Conservation (phyloP, 2,888 invertebrate genomes). For the Eupelmus urozonus region DNA sequence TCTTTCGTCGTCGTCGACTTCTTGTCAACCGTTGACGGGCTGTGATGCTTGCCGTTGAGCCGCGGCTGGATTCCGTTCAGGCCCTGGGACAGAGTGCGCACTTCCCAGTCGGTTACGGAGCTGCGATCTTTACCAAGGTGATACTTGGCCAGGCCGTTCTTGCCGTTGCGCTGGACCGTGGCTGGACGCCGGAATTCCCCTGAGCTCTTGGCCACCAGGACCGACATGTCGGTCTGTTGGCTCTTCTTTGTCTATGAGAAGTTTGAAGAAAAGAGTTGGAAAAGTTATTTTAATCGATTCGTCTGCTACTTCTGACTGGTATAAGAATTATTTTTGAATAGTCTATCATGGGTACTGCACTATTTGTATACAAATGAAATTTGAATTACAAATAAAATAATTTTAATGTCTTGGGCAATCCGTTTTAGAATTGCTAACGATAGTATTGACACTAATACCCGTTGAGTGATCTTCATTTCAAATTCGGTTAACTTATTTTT, state of each 20-base stretch:
- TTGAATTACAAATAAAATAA: too few species aligned
- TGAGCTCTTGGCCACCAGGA: constrained; percentile 72
- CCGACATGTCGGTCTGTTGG: constrained; percentile 68
- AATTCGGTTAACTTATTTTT: too few species aligned
- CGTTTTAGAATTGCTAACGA: too few species aligned
- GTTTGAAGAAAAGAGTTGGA: background rate
- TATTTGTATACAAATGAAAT: too few species aligned
- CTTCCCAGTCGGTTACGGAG: constrained; percentile 70
- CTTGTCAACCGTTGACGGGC: background rate
- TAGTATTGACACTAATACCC: too few species aligned
- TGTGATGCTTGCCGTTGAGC: constrained; percentile 30
- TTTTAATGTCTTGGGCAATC: background rate
- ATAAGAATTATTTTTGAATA: too few species aligned
- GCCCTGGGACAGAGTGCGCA: constrained; percentile 60
- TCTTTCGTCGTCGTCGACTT: constrained; percentile 72
- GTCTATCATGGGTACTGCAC: too few species aligned
- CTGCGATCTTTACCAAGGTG: constrained; percentile 65
- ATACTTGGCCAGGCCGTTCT: constrained; percentile 74
- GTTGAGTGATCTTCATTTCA: too few species aligned
- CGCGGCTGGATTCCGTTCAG: constrained; percentile 31
- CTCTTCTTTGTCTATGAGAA: constrained; percentile 65
- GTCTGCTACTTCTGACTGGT: too few species aligned
- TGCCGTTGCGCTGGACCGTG: constrained; percentile 73
- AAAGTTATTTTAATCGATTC: background rate
- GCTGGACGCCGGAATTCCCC: constrained; percentile 74